Base-by-base conservation (phyloP, 2,113 vertebrate genomes). In the Centropus bengalensis region DNA sequence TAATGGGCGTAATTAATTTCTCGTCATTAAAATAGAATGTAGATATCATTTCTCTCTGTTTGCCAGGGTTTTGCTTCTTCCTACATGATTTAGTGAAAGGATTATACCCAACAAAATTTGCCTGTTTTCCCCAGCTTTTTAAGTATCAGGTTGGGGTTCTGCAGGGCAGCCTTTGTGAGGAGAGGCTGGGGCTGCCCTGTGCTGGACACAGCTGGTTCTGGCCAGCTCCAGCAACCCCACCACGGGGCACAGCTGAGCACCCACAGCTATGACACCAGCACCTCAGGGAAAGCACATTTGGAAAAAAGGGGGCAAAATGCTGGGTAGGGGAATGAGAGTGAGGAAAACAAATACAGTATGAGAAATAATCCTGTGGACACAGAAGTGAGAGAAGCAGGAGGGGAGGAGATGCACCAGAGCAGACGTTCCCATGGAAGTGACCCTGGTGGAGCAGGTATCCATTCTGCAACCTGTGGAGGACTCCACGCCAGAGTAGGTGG, bases 121-220 rank as follows among this genome's bases (percentile, higher is more conserved):
- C 10, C 18, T 49, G 16, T 4, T 90, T 60, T 47, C 56, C 51
- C 22, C 89, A 73, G 28, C 10, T 69, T 27, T 52, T 51, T 66
- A 82, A 47, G 55, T 8, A 36, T 3, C 4, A 26, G 19, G 15
- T 24, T 5, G 11, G 8, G 11, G 4, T 8, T 3, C 28, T 36
- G 12, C 40, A 51, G 33, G 49, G 17, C 5, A 12, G 36, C 9
- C 22, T 33, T 66, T 23, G 30, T 10, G 42, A 45, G 13, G 12
- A 27, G 16, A 5, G 22, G 32, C 2, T 0, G 1, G 73, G 32
- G 26, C 36, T 71, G 49, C 32, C 23, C 22, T 1, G 0, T 20
- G 32, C 56, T 3, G 0, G 30, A 36, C 32, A 49, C 1, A 6
- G 38, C 9, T 9, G 1, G 60, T 44, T 67, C 52, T 45, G 38